Conservation (phyloP, 2,113 vertebrate species). For the Rhinolophus ferrumequinum region DNA sequence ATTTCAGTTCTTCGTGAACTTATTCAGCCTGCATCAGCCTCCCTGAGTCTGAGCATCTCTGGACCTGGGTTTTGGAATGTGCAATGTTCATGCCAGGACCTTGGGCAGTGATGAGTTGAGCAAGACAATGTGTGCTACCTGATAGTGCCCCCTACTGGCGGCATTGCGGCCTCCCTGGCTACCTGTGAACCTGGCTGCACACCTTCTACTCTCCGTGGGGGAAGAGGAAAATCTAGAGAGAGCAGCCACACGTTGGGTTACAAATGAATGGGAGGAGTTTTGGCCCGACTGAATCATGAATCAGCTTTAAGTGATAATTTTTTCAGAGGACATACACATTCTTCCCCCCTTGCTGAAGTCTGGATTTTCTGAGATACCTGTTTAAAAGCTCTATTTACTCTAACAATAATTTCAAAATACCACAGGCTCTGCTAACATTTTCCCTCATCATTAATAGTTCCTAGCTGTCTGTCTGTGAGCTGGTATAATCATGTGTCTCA, state of each 20-base stretch:
- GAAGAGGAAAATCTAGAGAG: neutral
- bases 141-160: no score
- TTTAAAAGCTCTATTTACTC: neutral
- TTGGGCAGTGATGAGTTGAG: neutral
- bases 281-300: neutral
- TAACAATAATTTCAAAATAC: neutral
- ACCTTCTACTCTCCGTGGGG: neutral
- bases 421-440: neutral
- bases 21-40: neutral
- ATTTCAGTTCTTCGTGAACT: neutral
- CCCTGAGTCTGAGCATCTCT: neutral
- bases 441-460: neutral
- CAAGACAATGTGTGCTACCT: neutral
- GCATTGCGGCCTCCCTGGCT: neutral
- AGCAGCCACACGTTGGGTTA: neutral
- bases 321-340: neutral
- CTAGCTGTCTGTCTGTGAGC: neutral
- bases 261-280: neutral
- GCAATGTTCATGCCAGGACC: neutral
- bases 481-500: neutral
- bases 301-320: neutral
- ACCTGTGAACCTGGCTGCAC: neutral
- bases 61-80: neutral
- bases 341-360: neutral
- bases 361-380: neutral